phyloP scores from a whole-genome alignment of 2,113 vertebrate genomes.

The Clupea harengus region DNA sequence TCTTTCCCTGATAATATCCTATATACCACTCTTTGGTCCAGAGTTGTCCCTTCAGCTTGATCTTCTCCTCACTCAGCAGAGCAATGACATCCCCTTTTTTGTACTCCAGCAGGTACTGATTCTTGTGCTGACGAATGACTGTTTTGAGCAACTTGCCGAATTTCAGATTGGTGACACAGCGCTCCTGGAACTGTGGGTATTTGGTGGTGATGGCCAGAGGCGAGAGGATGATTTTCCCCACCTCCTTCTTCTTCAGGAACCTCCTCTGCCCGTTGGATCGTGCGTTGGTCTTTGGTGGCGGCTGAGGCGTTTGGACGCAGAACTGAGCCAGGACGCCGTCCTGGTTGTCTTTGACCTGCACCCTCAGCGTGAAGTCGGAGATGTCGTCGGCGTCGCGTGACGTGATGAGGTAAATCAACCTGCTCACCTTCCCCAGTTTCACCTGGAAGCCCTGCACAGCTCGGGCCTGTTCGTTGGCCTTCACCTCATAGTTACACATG shows the following conservation, averaged over 20 bases:
- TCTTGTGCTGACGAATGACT: slow-evolving; percentile 88
- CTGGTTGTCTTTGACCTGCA: slow-evolving; percentile 89
- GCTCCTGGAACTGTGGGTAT: slow-evolving; percentile 90
- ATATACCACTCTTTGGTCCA: slow-evolving; percentile 99
- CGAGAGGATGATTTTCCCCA: slow-evolving; percentile 92
- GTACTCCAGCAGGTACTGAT: slow-evolving; percentile 93
- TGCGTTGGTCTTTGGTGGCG: slow-evolving; percentile 78
- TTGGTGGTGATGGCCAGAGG: slow-evolving; percentile 83
- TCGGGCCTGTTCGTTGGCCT: slow-evolving; percentile 74
- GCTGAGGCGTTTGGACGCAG: slow-evolving; percentile 89
- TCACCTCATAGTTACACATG: slow-evolving; percentile 89
- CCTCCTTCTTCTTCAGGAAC: slow-evolving; percentile 93
- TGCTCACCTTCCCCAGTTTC: slow-evolving; percentile 89
- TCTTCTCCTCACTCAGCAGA: slow-evolving; percentile 91
- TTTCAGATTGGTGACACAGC: slow-evolving; percentile 81
- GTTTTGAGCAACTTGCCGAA: slow-evolving; percentile 93
- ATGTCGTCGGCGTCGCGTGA: slow-evolving; percentile 79
- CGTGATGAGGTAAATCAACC: slow-evolving; percentile 83
- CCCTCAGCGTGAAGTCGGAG: slow-evolving; percentile 87
- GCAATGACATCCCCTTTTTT: slow-evolving; percentile 91
- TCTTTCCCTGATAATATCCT: slow-evolving; percentile 89
- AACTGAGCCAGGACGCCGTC: slow-evolving; percentile 91
- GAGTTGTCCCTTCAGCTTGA: slow-evolving; percentile 88
- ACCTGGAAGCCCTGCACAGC: slow-evolving; percentile 87
- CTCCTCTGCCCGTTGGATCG: slow-evolving; percentile 78